phyloP scores from a whole-genome alignment of 2,797 vertebrate genomes.

The Hozukius guyotensis region DNA sequence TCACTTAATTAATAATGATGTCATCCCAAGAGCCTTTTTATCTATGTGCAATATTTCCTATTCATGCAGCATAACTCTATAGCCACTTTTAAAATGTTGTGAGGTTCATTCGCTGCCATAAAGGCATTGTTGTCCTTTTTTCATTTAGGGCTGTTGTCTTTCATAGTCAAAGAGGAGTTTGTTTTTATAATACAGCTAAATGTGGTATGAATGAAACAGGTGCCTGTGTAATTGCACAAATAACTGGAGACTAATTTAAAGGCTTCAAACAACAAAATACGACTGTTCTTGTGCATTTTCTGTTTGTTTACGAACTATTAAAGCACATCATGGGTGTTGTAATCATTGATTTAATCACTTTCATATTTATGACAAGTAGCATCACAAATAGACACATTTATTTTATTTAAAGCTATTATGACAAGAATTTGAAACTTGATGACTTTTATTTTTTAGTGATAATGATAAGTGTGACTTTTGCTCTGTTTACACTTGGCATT shows the following conservation, averaged over 20 bases:
- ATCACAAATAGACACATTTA: background rate
- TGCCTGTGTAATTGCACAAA: conserved; percentile 62
- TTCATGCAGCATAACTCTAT: conserved; percentile 54
- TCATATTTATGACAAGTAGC: background rate
- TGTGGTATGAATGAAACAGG: conserved; percentile 63
- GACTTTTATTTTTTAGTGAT: too few species aligned
- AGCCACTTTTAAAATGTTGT: conserved; percentile 51
- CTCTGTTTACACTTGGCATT: too few species aligned
- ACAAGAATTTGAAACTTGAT: background rate
- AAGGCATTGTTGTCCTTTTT: conserved; percentile 52
- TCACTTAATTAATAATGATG: conserved; percentile 75
- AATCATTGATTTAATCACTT: background rate
- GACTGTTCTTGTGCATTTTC: conserved; percentile 73
- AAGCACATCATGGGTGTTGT: conserved; percentile 69
- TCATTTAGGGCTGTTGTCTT: conserved; percentile 50
- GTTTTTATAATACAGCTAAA: conserved; percentile 33
- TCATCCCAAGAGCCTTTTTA: conserved; percentile 76
- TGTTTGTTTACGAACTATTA: conserved; percentile 72
- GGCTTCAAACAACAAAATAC: conserved; percentile 60
- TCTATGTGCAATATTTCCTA: conserved; percentile 74
- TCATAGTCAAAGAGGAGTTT: conserved; percentile 31
- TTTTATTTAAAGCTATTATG: background rate
- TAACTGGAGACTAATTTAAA: conserved; percentile 64
- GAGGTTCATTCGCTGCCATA: conserved; percentile 54
- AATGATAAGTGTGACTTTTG: too few species aligned